Base-by-base conservation (phyloP, 1,140 invertebrate genomes). In the Dendrolimus kikuchii region DNA sequence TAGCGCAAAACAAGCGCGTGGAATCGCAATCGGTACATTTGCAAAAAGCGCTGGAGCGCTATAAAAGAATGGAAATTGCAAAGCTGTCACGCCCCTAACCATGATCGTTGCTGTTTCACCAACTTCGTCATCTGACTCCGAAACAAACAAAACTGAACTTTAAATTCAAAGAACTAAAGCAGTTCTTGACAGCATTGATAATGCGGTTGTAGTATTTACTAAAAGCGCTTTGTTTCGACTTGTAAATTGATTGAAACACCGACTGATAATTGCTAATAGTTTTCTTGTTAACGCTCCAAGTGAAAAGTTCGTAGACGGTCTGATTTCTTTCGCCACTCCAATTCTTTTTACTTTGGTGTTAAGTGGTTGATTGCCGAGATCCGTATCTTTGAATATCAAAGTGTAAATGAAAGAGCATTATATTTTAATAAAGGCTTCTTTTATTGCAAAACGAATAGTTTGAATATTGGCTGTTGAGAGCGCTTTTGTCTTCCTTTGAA, bases 211-310 rank as follows among this genome's bases (percentile, higher is more conserved):
- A 52, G 59, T 71, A 62, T 69, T 74, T 72, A 57, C 65, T 46
- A 54, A 71, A 71, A 66, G 49, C 51, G 61, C 62, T 68, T 68
- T 66, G 71, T 77, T 71, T 62, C 64, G 60, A 77, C 64, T 73
- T 70, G 71, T 68, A 74, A 81, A 72, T 77, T 77, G 74, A 77
- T 79, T 79, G 76, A 79, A 81, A 79, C 65, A 69, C 72, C 63
- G 61, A 64, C 71, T 74, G 74, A 77, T 79, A 79, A 81, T 79
- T 77, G 71, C 71, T 77, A 70, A 68, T 74, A 73, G 74, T 75
- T 77, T 77, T 76, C 76, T 77, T 73, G 71, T 79, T 81, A 77
- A 54, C 60, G 60, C 60, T 45, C 47, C 56, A 62, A 68, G 65
- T 65, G 61, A 51, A 50, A 71, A 77, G 69, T 77, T 81, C 53